Evolutionary conservation across 2,888 invertebrate species (phyloP), one percentile per base, ranked within the genome.

Genomic region (Ischnura elegans): DNA sequence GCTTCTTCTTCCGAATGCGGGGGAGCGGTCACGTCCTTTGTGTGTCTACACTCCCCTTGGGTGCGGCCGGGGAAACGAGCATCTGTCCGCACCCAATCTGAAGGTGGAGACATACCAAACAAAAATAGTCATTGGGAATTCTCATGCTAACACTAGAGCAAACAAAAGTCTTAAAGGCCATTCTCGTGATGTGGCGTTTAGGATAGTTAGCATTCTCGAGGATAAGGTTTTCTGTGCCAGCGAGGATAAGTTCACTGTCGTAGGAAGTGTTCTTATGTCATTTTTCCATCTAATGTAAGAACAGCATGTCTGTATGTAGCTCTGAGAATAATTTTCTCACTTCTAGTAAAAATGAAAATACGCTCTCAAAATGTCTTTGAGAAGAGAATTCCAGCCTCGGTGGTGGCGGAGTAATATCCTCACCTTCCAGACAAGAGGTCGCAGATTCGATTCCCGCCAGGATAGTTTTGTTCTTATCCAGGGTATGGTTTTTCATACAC

Each of bases 71-170:
- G 36, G 51, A 55, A 87, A 51, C 51, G 87, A 36, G 76, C 29
- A 76, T 87, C 51, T 87, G 87, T 87, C 87, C 87, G 51, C 51
- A 87, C 87, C 87, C 87, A 87, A 87, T 55, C 87, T 51, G 42
- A 51, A 76, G 87, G 55, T n/a, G 87, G 55, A 55, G 87, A 42
- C 87, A 87, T 55, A 55, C 29, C 36, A n/a, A n/a, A n/a, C n/a
- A n/a, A n/a, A n/a, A n/a, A n/a, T n/a, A n/a, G n/a, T n/a, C n/a
- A n/a, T n/a, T n/a, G n/a, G 13, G 25, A 36, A 76, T 36, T 36
- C 76, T 13, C 76, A 76, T 2, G 5, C 66, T 5, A 29, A 76
- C 36, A 6, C 76, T 10, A 29, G 76, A 29, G 29, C 76, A 76
- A 29, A 36, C 36, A 76, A 6, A 36, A 8, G 16, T 29, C 76